Base-by-base conservation (phyloP, 2,888 invertebrate genomes). In the Pyrrhia umbra region DNA sequence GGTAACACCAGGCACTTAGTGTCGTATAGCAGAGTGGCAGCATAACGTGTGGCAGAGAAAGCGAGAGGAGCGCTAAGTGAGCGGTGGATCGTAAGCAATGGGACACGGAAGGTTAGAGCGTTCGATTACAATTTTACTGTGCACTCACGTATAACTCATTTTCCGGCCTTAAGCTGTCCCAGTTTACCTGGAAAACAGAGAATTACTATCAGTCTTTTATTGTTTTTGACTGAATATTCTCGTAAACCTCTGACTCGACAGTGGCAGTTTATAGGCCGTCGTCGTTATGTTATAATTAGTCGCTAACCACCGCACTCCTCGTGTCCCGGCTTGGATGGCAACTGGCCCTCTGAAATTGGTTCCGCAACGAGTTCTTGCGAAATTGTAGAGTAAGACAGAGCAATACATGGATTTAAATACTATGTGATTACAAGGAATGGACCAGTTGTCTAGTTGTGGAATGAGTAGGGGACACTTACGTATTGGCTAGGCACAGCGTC, bases 161-260 rank as follows among this genome's bases (percentile, higher is more conserved):
- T 90, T 95, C 95, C 92, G 93, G 94, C 94, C 95, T 94, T 93
- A 95, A 91, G 93, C 93, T 95, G 91, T 95, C 95, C 95, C 95
- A 95, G 93, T 95, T 95, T 90, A 95, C 94, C 95, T 95, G 94
- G 91, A 94, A 94, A 92, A 91, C 89, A 89, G 90, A 92, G 88
- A 89, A 89, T 85, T 80, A 81, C 85, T 86, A 87, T 90, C 91
- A 92, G 91, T 86, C 90, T 85, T 80, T 73, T 81, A 77, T 79
- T 81, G 85, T 82, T 85, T 86, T 82, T 86, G 92, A 91, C 90
- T 91, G 90, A 89, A 87, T 85, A 82, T 86, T 86, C 79, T 79
- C 80, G 65, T 79, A 54, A 72, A 62, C 60, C 69, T 74, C 54
- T 57, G 46, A 70, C 49, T 65, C 51, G 57, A 58, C 47, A 34